A percentile compares a stretch with the other conserved stretches of the same genome.
Evolutionary conservation across 2,797 vertebrate genomes (phyloP).

Genomic region (Remorina albescens): DNA sequence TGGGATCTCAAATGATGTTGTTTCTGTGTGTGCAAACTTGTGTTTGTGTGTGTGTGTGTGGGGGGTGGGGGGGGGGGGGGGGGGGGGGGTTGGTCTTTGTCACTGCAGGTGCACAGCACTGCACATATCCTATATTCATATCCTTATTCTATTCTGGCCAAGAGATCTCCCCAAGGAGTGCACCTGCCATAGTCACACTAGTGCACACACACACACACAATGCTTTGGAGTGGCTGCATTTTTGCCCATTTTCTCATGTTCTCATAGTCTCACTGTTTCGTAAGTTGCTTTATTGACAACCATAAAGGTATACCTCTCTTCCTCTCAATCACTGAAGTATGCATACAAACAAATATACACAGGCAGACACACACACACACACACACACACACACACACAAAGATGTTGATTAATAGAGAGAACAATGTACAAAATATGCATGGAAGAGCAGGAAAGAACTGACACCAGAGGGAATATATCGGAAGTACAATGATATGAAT

Average conservation of each 20-base stretch:
- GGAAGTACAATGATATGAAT: constrained; percentile 50
- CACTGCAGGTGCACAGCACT: constrained; percentile 82
- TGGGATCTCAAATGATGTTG: constrained; percentile 70
- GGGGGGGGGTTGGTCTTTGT: constrained; percentile 67
- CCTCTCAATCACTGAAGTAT: constrained; percentile 15
- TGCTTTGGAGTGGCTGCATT: constrained; percentile 25
- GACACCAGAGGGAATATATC: constrained; percentile 49
- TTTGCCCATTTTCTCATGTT: constrained; percentile 44
- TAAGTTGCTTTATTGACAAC: constrained; percentile 34
- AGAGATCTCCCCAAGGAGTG: constrained; percentile 76
- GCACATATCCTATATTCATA: constrained; percentile 85
- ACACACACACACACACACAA: constrained; percentile 12
- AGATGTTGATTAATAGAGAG: constrained; percentile 52
- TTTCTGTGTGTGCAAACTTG: constrained; percentile 39
- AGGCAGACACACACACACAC: constrained; percentile 20
- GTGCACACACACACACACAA: constrained; percentile 16
- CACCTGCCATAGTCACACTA: constrained; percentile 75
- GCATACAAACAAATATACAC: constrained; percentile 7
- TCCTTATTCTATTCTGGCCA: constrained; percentile 83
- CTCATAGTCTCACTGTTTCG: constrained; percentile 22
- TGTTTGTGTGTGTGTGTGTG: constrained; percentile 35
- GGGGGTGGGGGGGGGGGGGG: not conserved
- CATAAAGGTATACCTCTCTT: constrained; percentile 17
- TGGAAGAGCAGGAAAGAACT: constrained; percentile 55
- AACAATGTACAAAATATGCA: constrained; percentile 59